Evolutionary conservation across 1,140 invertebrate species (phyloP), one percentile per base, ranked within the genome.

Genomic region (Mylabris phalerata): DNA sequence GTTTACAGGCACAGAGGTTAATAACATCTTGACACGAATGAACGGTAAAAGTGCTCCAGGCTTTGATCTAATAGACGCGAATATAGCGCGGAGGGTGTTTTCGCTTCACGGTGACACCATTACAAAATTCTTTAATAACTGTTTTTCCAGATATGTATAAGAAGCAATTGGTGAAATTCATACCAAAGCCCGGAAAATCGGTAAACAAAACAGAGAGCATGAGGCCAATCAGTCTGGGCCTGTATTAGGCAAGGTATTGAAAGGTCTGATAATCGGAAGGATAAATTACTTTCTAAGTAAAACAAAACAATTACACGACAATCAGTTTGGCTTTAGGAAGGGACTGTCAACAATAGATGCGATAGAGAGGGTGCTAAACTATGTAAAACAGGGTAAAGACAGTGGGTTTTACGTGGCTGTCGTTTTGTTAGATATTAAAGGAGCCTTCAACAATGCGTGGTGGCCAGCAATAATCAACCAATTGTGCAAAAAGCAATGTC

Each of bases 361-460:
- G 84, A 85, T 84, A 86, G 85, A 56, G 7, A 4, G 56, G 41
- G 59, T 61, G 9, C 26, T 38, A 2, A 48, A 71, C 32, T 56
- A 68, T 42, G 68, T 77, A 0, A 60, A 57, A 7, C 27, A 10
- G 4, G 48, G 56, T 5, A 65, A 64, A 25, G 68, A 67, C 13
- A 49, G 85, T 90, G 85, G 89, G 86, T 87, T 85, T 88, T 89
- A 86, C 86, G 87, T 90, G 86, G 83, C 85, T 86, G 89, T 86
- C 84, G 85, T 86, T 86, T 85, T 86, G 84, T 83, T 88, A 87
- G 89, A 84, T 32, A 32, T 13, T 13, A 13, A 13, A 13, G 13
- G 13, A 13, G 13, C 13, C 13, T 13, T 13, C 13, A 13, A 13
- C 1, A 13, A 13, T 13, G 13, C 13, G 13, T 13, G 13, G 13